Conservation (phyloP, 2,113 vertebrate species). For the Phyllopteryx taeniolatus region DNA sequence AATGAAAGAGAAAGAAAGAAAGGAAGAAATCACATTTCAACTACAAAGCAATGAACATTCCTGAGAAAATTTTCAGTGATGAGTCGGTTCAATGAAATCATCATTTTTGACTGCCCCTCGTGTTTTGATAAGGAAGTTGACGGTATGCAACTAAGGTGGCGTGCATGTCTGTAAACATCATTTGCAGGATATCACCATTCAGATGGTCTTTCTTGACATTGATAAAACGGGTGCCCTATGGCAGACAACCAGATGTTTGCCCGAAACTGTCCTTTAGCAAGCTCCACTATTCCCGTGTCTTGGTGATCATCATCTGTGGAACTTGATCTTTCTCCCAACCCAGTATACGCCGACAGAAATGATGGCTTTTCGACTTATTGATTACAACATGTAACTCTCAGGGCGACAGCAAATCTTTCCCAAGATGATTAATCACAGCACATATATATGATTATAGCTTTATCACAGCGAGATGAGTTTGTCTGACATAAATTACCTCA, state of each 20-base stretch:
- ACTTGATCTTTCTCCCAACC: background rate
- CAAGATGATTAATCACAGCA: background rate
- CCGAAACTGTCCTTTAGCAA: background rate
- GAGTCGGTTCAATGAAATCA: no score
- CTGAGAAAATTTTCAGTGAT: no score
- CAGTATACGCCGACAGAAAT: background rate
- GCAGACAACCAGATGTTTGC: constrained; percentile 2
- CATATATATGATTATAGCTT: background rate
- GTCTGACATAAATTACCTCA: constrained; percentile 79
- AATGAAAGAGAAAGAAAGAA: no score
- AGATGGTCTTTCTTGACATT: constrained; percentile 11
- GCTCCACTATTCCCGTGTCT: background rate
- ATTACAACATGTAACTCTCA: background rate
- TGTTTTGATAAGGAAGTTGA: no score
- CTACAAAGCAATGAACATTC: no score
- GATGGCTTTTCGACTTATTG: background rate
- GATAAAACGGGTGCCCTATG: constrained; percentile 1
- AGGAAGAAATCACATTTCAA: no score
- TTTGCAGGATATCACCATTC: constrained; percentile 1
- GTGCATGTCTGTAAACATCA: no score
- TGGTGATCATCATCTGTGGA: background rate
- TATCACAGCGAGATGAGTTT: background rate
- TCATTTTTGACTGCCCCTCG: no score
- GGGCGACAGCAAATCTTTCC: background rate
- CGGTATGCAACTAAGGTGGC: no score